Percentiles rank a stretch among this genome's conserved stretches.
Evolutionary conservation across 2,113 vertebrate species (phyloP).

Genomic region (Apodemus speciosus): DNA sequence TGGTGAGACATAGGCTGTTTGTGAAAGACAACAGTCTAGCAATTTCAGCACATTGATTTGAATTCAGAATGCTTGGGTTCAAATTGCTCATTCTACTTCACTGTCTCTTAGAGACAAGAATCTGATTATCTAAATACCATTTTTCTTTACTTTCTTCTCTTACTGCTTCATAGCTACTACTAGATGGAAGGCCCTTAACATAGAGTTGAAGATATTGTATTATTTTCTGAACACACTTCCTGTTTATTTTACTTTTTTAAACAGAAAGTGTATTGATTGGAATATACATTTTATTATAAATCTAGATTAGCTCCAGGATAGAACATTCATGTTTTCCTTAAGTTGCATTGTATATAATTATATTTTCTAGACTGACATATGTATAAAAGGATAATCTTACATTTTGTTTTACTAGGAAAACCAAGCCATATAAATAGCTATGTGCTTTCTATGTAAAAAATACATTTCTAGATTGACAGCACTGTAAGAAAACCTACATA

Average conservation of each 20-base stretch:
- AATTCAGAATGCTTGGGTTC: background rate
- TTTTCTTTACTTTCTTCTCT: background rate
- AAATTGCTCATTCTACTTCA: background rate
- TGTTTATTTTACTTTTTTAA: background rate
- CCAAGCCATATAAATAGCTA: background rate
- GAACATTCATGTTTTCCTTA: background rate
- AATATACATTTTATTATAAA: background rate
- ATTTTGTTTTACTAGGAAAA: background rate
- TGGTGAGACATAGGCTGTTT: background rate
- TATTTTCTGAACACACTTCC: background rate
- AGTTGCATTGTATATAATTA: background rate
- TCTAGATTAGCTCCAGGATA: background rate
- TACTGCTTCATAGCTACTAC: background rate
- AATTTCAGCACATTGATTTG: background rate
- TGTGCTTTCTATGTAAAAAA: background rate
- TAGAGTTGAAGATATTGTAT: background rate
- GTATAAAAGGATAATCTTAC: background rate
- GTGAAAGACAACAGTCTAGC: background rate
- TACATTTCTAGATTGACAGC: background rate
- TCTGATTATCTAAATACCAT: background rate
- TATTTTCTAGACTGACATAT: background rate
- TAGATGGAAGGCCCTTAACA: background rate
- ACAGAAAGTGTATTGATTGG: conserved; percentile 1
- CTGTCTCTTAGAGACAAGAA: background rate
- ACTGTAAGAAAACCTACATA: background rate